These are phyloP conservation scores for Archegozetes longisetosus DNA, from an alignment of 1,140 invertebrate species.

Conservation along the genomic window DNA sequence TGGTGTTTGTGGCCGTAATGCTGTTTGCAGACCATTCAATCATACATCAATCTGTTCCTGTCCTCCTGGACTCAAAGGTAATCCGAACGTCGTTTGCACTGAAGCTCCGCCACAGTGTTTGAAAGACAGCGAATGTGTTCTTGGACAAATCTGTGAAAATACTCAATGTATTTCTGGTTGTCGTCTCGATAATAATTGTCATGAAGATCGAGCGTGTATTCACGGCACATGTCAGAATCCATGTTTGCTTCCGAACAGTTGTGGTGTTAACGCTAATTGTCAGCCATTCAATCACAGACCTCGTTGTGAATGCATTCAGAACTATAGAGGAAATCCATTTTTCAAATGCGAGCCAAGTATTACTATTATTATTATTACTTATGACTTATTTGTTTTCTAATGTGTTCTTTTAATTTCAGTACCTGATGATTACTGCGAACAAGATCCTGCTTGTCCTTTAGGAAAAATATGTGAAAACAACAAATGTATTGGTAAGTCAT, in stretches of 20 bases:
- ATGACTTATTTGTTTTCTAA: too few relatives aligned
- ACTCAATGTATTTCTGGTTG: slow-evolving; percentile 42
- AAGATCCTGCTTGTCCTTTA: slow-evolving; percentile 24
- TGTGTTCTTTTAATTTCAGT: slow-evolving; percentile 8
- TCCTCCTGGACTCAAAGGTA: slow-evolving; percentile 25
- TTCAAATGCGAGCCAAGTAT: slow-evolving; percentile 52
- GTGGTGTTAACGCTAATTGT: slow-evolving; percentile 69
- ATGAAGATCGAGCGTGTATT: slow-evolving; percentile 59
- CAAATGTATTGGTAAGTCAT: slow-evolving; percentile 20
- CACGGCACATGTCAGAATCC: slow-evolving; percentile 72
- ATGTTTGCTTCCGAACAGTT: slow-evolving; percentile 51
- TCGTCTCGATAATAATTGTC: slow-evolving; percentile 69
- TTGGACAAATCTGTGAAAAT: slow-evolving; percentile 23
- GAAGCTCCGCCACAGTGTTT: slow-evolving; percentile 20
- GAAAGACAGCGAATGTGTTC: slow-evolving; percentile 20
- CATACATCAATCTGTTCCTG: slow-evolving; percentile 66
- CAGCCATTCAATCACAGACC: slow-evolving; percentile 51
- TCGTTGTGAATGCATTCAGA: slow-evolving; percentile 54
- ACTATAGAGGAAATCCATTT: slow-evolving; percentile 56
- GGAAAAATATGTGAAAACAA: slow-evolving; percentile 25
- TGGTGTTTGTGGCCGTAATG: slow-evolving; percentile 25
- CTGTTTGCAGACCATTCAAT: slow-evolving; percentile 42
- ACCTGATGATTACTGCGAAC: slow-evolving; percentile 21
- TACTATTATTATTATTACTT: too few relatives aligned
- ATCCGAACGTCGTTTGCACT: slow-evolving; percentile 51